Conservation (phyloP, 2,888 invertebrate genomes). For the Alloplasta piceator region DNA sequence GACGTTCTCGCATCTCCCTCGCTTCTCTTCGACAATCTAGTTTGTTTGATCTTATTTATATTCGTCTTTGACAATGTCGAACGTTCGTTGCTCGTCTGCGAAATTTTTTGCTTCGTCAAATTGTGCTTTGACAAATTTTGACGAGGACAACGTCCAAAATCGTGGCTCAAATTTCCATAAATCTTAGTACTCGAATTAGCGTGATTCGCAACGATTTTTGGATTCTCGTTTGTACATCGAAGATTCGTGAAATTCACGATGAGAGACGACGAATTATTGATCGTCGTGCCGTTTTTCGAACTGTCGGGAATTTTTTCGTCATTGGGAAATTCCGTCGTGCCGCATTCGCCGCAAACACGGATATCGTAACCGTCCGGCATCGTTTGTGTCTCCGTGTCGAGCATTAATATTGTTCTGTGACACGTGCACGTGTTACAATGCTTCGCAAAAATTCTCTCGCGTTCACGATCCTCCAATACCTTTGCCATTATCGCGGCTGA, state of each 20-base stretch:
- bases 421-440: conserved; percentile 94
- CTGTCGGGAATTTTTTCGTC: conserved; percentile 51
- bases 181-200: conserved; percentile 34
- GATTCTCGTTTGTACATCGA: conserved; percentile 40
- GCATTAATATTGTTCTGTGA: conserved; percentile 79
- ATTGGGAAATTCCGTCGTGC: conserved; percentile 60
- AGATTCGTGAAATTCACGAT: conserved; percentile 16
- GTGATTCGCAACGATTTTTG: conserved; percentile 65
- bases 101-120: conserved; percentile 49
- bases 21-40: conserved; percentile 57
- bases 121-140: conserved; percentile 39
- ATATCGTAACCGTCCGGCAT: conserved; percentile 49
- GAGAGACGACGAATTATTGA: conserved; percentile 4
- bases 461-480: conserved; percentile 94
- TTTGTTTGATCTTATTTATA: conserved; percentile 59
- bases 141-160: conserved; percentile 5
- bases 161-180: neutral
- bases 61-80: conserved; percentile 50
- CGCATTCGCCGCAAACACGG: conserved; percentile 67
- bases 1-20: conserved; percentile 45
- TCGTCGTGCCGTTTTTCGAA: conserved; percentile 28
- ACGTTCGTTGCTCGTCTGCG: conserved; percentile 45
- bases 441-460: conserved; percentile 90
- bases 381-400: conserved; percentile 80
- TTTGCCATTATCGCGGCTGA: conserved; percentile 96